Evolutionary conservation across 2,113 vertebrate species (phyloP).

Genomic region (Colistium nudipinnis): DNA sequence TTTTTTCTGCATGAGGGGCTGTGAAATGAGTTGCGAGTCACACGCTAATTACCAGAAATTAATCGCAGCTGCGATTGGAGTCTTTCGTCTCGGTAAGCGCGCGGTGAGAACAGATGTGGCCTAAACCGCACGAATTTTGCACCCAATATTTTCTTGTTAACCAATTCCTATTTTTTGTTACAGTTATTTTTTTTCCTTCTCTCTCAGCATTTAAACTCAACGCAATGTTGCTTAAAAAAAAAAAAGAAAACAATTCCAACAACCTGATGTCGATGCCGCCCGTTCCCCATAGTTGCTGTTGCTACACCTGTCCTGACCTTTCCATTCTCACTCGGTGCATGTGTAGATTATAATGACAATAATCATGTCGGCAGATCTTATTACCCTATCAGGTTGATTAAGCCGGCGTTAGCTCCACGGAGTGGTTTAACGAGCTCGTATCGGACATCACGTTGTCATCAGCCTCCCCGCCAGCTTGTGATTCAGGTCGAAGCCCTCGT

Average conservation of each 20-base stretch:
- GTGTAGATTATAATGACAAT: background rate
- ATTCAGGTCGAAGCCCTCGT: no score
- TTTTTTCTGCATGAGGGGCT: constrained; percentile 66
- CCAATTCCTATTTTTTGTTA: background rate
- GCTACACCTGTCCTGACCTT: background rate
- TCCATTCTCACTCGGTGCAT: background rate
- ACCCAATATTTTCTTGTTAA: background rate
- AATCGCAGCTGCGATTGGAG: constrained; percentile 34
- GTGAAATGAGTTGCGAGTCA: constrained; percentile 51
- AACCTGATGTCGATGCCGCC: no score
- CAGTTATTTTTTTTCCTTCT: no score
- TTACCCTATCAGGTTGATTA: background rate
- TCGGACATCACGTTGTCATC: background rate
- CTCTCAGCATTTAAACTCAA: no score
- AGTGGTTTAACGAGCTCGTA: background rate
- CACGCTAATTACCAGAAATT: constrained; percentile 44
- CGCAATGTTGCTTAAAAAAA: no score
- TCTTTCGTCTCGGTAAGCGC: constrained; percentile 8
- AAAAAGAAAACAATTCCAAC: no score
- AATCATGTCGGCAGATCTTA: background rate
- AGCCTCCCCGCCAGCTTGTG: background rate
- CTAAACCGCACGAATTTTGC: background rate
- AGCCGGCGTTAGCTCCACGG: background rate
- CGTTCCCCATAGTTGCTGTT: background rate
- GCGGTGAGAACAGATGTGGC: constrained; percentile 9